phyloP scores from a whole-genome alignment of 2,888 invertebrate species.

The Drosophila siamana region DNA sequence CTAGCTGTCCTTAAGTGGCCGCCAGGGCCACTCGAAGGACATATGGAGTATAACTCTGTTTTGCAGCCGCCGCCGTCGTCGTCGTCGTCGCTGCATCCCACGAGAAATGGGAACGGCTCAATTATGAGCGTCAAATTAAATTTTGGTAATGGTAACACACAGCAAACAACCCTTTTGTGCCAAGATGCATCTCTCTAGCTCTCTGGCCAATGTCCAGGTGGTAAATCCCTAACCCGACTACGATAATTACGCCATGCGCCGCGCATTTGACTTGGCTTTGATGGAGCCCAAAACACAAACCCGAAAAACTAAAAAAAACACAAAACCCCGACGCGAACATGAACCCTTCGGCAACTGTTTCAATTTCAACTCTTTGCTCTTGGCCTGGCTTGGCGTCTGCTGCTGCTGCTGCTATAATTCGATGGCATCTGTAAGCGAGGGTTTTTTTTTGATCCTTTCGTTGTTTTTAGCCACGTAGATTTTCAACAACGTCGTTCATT shows the following conservation, averaged over 20 bases:
- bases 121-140: slow-evolving; percentile 66
- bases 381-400: slow-evolving; percentile 55
- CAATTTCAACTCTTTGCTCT: slow-evolving; percentile 60
- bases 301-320: background rate
- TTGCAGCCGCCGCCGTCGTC: slow-evolving; percentile 49
- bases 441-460: slow-evolving; percentile 43
- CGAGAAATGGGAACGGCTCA: slow-evolving; percentile 59
- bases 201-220: slow-evolving; percentile 55
- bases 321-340: slow-evolving; percentile 25
- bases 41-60: slow-evolving; percentile 13
- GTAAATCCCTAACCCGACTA: slow-evolving; percentile 74
- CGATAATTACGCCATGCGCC: slow-evolving; percentile 74
- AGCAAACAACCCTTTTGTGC: slow-evolving; percentile 56
- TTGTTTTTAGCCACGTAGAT: slow-evolving; percentile 69
- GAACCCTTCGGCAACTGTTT: slow-evolving; percentile 77
- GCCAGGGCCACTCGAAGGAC: slow-evolving; percentile 34
- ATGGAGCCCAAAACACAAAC: slow-evolving; percentile 21
- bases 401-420: slow-evolving; percentile 66
- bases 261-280: slow-evolving; percentile 59
- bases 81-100: too few relatives aligned
- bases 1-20: slow-evolving; percentile 27
- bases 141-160: slow-evolving; percentile 63
- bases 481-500: slow-evolving; percentile 76
- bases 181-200: slow-evolving; percentile 20
- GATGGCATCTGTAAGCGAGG: slow-evolving; percentile 73